Evolutionary conservation across 2,888 invertebrate genomes (phyloP), one percentile per base, ranked within the genome.

Genomic region (Agrochola circellaris): DNA sequence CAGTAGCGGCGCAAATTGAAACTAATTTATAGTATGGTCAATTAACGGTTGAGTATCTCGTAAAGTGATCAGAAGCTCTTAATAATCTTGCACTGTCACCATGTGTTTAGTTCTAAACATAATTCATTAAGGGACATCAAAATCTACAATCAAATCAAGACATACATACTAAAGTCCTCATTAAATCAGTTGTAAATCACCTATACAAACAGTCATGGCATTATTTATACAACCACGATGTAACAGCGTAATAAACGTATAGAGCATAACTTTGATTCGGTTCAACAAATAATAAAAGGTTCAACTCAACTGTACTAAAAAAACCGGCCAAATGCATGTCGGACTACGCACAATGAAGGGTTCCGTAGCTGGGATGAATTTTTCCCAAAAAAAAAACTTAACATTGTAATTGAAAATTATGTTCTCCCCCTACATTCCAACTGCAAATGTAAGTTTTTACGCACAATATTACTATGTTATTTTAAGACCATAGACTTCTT

Each of bases 211-310:
- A 45, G 20, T 26, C 20, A n/a, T 42, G 42, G 17, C 17, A n/a
- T 65, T 80, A 78, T 79, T 64, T 68, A 79, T 48, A 61, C 42
- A 17, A 62, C 17, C 11, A 58, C 15, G 13, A 69, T 58, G 58
- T 58, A 70, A 78, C 65, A 66, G 45, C 58, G 48, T 48, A 71
- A 79, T 83, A 77, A 82, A 81, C n/a, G 15, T 69, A 38, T 48
- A 73, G 17, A 62, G 15, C 34, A 69, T 77, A 71, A 73, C 45
- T 67, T 83, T 67, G 65, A 76, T 80, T 76, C 64, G 54, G 58
- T 62, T 68, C 61, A 54, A 70, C 64, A 77, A 73, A 20, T 26
- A 54, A 23, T 23, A 54, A 23, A 20, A 23, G 23, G 9, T n/a
- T n/a, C 11, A 42, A 20, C 0, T 65, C 7, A 65, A 9, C 2